Conservation (phyloP, 1,140 invertebrate genomes). For the Theocolax elegans region DNA sequence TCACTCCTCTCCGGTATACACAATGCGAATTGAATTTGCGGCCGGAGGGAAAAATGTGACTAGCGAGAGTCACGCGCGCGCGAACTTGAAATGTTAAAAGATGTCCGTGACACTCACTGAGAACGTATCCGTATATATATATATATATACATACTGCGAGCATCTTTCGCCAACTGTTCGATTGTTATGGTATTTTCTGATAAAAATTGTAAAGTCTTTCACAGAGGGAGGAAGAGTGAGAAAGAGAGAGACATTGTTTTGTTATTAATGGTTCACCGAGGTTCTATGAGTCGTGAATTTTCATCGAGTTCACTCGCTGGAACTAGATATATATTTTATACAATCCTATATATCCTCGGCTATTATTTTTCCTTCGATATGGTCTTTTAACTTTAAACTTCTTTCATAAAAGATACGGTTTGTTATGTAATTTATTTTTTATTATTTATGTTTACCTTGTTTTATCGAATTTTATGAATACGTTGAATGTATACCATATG, state of each 20-base stretch:
- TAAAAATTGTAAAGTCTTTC: neutral
- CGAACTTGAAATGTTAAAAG: slow-evolving; percentile 34
- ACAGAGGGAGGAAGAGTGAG: neutral
- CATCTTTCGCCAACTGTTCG: too few species aligned
- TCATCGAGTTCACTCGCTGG: neutral
- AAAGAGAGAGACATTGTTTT: slow-evolving; percentile 25
- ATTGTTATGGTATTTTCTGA: too few species aligned
- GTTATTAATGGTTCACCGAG: slow-evolving; percentile 8
- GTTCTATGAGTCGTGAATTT: slow-evolving; percentile 28
- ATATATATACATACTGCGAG: too few species aligned
- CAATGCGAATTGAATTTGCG: slow-evolving; percentile 39
- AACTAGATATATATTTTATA: too few species aligned
- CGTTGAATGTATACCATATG: too few species aligned
- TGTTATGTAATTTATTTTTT: too few species aligned
- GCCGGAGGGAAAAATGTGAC: neutral
- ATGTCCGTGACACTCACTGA: slow-evolving; percentile 26
- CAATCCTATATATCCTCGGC: too few species aligned
- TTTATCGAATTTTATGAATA: too few species aligned
- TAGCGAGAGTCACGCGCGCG: neutral
- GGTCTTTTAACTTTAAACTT: too few species aligned
- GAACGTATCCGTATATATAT: neutral
- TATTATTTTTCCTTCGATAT: too few species aligned
- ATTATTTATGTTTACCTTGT: too few species aligned
- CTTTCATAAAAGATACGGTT: too few species aligned
- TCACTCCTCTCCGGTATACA: slow-evolving; percentile 15